Base-by-base conservation (phyloP, 2,113 vertebrate genomes). In the Acrocephalus arundinaceus region DNA sequence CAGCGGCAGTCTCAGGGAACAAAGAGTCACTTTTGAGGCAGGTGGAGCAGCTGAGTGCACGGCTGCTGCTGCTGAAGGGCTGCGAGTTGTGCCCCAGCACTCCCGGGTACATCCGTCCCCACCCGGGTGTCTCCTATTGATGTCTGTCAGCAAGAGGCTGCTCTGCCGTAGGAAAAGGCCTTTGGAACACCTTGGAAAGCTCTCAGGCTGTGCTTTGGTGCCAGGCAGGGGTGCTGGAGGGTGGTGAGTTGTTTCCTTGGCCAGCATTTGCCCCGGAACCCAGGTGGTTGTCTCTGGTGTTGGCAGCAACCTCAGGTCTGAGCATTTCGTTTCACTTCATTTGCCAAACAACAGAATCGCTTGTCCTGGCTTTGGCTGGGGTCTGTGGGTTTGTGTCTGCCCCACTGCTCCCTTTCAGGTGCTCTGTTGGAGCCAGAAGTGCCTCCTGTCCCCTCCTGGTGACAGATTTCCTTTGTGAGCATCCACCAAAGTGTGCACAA, bases 1-100 rank as follows among this genome's bases (percentile, higher is more conserved):
- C 4, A 11, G 27, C 0, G 4, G 55, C 3, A 3, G 19, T 5
- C 14, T 6, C 0, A 1, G 72, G 52, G 68, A 41, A 27, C 48
- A 41, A 13, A 35, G 51, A 1, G 7, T 87, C n/a, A 0, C 39
- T 51, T 20, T 15, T 4, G 41, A 23, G 48, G 58, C 13, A 21
- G 43, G 39, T 5, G 14, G 28, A 73, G 91, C 48, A 1, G 31
- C 78, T 82, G 93, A 85, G 48, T 0, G 6, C 57, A 3, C 0
- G 5, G 75, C 80, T 72, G 88, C 37, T 39, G 8, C 58, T 15
- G 48, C 58, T 45, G 45, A 20, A 72, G 6, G 19, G 48, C 37
- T 46, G 7, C 0, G 17, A 37, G 84, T 1, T 73, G 51, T 41
- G 80, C 72, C 51, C 11, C 79, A 75, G 61, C 2, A 12, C 5